phyloP scores from a whole-genome alignment of 2,797 vertebrate species.

The Morelia viridis region DNA sequence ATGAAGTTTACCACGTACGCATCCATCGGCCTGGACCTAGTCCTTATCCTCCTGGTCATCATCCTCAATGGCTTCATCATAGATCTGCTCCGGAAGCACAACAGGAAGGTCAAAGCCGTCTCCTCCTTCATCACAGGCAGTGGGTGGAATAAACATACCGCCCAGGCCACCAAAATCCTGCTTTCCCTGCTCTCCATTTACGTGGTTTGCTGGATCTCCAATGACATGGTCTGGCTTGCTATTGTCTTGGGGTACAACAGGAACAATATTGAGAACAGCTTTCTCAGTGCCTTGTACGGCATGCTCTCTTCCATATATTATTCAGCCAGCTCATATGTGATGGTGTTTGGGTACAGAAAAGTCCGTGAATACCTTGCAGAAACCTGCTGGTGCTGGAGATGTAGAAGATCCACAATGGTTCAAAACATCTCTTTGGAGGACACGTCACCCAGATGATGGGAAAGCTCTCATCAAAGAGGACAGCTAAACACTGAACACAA shows the following conservation, averaged over 20 bases:
- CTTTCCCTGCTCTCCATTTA: slow-evolving; percentile 42
- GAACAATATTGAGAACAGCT: slow-evolving; percentile 13
- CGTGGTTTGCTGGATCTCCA: slow-evolving; percentile 47
- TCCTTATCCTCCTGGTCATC: slow-evolving; percentile 34
- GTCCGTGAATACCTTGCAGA: slow-evolving; percentile 35
- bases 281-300: slow-evolving; percentile 14
- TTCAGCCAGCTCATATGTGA: slow-evolving; percentile 39
- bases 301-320: slow-evolving; percentile 52
- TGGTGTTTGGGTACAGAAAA: slow-evolving; percentile 46
- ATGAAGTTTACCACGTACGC: slow-evolving; percentile 25
- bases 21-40: slow-evolving; percentile 39
- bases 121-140: not conserved
- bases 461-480: not conserved
- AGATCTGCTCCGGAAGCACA: slow-evolving; percentile 44
- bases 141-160: slow-evolving; percentile 29
- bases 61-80: slow-evolving; percentile 38
- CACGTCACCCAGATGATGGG: accelerated
- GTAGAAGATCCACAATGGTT: not conserved
- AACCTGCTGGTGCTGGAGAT: slow-evolving; percentile 12
- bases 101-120: slow-evolving; percentile 35
- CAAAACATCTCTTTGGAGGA: not conserved
- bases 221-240: slow-evolving; percentile 32
- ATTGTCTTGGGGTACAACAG: slow-evolving; percentile 25
- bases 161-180: slow-evolving; percentile 40
- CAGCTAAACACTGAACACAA: not conserved